Percentiles rank a stretch among this genome's conserved stretches.
Evolutionary conservation across 2,797 vertebrate genomes (phyloP).

Genomic region (Peromyscus attwateri): DNA sequence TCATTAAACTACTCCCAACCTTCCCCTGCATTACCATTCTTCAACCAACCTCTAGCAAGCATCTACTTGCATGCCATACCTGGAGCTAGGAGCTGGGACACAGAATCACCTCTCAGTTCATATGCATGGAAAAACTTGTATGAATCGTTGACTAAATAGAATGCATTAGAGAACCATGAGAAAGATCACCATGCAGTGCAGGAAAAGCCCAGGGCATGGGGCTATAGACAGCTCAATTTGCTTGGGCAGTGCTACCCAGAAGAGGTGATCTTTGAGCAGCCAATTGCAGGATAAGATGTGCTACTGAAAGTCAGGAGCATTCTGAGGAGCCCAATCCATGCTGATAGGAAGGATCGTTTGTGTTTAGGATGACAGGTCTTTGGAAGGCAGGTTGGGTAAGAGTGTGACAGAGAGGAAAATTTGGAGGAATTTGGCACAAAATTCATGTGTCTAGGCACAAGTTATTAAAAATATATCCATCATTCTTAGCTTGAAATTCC

Average conservation of each 20-base stretch:
- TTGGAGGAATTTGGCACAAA: background rate
- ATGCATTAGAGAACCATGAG: background rate
- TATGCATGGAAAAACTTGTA: background rate
- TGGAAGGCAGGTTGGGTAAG: background rate
- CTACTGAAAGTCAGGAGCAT: background rate
- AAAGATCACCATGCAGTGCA: background rate
- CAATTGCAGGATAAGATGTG: background rate
- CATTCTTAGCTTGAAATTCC: background rate
- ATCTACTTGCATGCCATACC: background rate
- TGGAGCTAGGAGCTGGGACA: background rate
- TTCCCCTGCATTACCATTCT: background rate
- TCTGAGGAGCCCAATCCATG: background rate
- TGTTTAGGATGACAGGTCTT: background rate
- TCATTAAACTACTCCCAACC: background rate
- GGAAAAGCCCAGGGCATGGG: background rate
- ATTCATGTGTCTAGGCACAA: background rate
- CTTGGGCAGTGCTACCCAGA: background rate
- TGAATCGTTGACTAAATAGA: background rate
- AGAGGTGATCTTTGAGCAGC: background rate
- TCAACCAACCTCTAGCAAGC: background rate
- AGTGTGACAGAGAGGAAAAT: background rate
- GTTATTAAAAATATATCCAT: background rate
- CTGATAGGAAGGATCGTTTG: background rate
- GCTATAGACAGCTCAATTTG: background rate
- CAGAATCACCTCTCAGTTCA: background rate